A percentile compares a stretch with the other conserved stretches of the same genome.
Conservation (phyloP, 2,113 vertebrate genomes). For the Manacus vitellinus region DNA sequence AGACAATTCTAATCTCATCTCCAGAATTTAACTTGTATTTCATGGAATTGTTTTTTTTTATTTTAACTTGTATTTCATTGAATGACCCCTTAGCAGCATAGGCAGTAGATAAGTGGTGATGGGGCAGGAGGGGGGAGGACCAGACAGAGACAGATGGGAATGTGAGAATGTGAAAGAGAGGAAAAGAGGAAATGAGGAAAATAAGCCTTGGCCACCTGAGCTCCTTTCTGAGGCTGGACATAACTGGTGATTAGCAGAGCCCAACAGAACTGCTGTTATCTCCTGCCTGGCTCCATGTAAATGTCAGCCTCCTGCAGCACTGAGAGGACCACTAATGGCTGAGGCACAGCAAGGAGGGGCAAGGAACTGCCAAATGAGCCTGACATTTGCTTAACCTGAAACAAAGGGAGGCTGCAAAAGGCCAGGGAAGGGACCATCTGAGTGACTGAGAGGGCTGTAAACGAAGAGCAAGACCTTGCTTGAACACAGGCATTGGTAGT, state of each 20-base stretch:
- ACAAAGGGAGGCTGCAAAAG: constrained; percentile 28
- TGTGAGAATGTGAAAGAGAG: neutral
- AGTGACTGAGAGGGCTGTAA: neutral
- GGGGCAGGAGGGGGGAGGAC: neutral
- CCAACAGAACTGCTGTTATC: neutral
- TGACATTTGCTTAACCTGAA: constrained; percentile 73
- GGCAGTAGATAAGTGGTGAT: neutral
- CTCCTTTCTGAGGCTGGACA: neutral
- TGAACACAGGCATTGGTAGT: neutral
- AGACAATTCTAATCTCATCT: neutral
- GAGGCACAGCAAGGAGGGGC: neutral
- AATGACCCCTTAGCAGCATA: neutral
- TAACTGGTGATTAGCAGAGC: constrained; percentile 20
- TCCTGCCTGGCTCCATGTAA: constrained; percentile 19
- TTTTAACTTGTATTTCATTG: neutral
- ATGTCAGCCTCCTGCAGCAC: constrained; percentile 61
- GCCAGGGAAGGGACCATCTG: neutral
- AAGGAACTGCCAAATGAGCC: constrained; percentile 46
- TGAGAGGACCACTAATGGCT: neutral
- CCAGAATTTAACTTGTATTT: neutral
- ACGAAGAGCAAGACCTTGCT: neutral
- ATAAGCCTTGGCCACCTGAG: neutral
- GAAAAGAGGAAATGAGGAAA: neutral
- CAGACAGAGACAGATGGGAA: neutral
- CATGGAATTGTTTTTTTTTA: neutral